Evolutionary conservation across 2,797 vertebrate species (phyloP), one percentile per base, ranked within the genome.

Genomic region (Acipenser ruthenus): DNA sequence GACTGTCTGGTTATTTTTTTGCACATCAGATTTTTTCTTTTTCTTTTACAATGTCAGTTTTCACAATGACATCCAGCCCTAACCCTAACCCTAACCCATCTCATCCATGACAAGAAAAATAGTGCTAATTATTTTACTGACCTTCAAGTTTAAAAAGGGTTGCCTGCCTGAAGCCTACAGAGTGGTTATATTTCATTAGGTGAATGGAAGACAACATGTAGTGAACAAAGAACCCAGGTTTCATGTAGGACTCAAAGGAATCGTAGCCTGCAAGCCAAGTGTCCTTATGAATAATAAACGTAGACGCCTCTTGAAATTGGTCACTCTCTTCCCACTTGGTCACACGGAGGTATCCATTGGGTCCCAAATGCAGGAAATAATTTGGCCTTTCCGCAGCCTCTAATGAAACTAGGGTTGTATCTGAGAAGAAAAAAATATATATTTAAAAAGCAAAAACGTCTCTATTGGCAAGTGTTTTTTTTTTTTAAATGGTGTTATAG

Each of bases 381-480:
- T 99, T 99, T 5, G 96, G 94, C 76, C 93, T 90, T 66, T 94
- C 88, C 0, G 90, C 88, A 1, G 89, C 82, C 83, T 99, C 96
- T 62, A 99, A 89, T 53, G 96, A 98, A 68, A 97, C 85, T 49
- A 93, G 78, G 0, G 88, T 93, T 0, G 85, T 80, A 79, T 98
- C 96, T 99, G 83, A 37, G 37, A 37, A 37, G 18, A 4, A 37
- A 37, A 37, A 37, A 37, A 37, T 37, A 37, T 37, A 37, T 5
- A 37, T 37, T 37, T 37, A 37, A 37, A 18, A 37, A 37, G 37
- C 3, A 37, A 37, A 37, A 37, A 4, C 4, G 5, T 37, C 4
- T 37, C 37, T 37, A 37, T 37, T 37, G 37, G 37, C 37, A 37
- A 37, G 37, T 37, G 37, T 37, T 37, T 37, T 37, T 37, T 23